Evolutionary conservation across 2,888 invertebrate genomes (phyloP), one percentile per base, ranked within the genome.

Genomic region (Chymomyza amoena): DNA sequence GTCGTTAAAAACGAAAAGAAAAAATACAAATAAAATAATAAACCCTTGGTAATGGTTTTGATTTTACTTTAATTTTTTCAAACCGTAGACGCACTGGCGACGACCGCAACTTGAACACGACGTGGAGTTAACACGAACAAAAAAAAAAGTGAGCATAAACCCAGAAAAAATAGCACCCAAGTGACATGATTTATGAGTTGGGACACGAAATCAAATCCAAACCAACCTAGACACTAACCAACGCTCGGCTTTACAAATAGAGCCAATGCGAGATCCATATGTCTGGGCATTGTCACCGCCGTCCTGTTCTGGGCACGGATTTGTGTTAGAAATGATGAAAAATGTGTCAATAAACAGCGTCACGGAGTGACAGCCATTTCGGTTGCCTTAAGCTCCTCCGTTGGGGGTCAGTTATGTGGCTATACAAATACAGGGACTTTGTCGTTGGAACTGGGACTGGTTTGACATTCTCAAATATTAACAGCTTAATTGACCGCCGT

Each of bases 311-410:
- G 63, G 69, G 71, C 64, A 63, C 65, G 77, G 69, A 82, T 73
- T 73, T 69, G 85, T 69, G 62, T 81, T 81, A 70, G 87, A 83
- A 79, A 84, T 77, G 70, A 76, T 83, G 79, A 86, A 79, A 88
- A 81, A 88, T 88, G 84, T 84, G 78, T 83, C 84, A 78, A 86
- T 88, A 83, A 87, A 81, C 69, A 67, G 70, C 57, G 60, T 66
- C 45, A 7, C 18, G 64, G n/a, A 75, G 32, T 63, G 56, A 66
- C 64, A 25, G 54, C 54, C 20, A 16, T 20, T 54, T 18, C 9
- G 54, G 16, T 20, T 6, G 54, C 54, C 20, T 56, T 64, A 59
- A 62, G 18, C 61, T 60, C 56, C 62, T 45, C 54, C 78, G 45
- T 67, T 69, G 78, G 78, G 77, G 69, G 72, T 50, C 80, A 60